Evolutionary conservation across 2,113 vertebrate species (phyloP), one percentile per base, ranked within the genome.

Genomic region (Turnix velox): DNA sequence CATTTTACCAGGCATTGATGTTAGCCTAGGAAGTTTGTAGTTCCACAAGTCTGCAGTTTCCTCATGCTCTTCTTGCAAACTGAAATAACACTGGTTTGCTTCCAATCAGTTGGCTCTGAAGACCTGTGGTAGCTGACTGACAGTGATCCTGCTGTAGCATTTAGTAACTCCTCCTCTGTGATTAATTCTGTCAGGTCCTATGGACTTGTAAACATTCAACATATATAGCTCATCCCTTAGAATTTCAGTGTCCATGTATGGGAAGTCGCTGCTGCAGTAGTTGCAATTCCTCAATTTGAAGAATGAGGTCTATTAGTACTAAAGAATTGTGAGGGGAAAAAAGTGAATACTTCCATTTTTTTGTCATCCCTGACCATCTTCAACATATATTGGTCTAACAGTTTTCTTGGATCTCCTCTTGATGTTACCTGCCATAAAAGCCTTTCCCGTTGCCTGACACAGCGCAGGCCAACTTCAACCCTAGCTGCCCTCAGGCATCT

Each of bases 321-420:
- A 30, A 49, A 61, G 31, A 48, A n/a, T n/a, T n/a, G 11, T 27
- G 31, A 62, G 43, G 9, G 8, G 37, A 75, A 63, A 55, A 24
- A 61, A 37, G 5, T 45, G 19, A 42, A 33, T 65, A 33, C 3
- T 7, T 61, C 30, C 4, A 0, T 6, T 63, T 37, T 48, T 72
- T 20, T 8, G 72, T 76, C 8, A 46, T 66, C 19, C 17, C 6
- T 84, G 58, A 33, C 0, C 1, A 16, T 16, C 18, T 84, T 35
- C 31, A 49, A 51, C 10, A 14, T 0, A 2, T 5, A n/a, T 39
- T 13, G 0, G 18, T n/a, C 37, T 39, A 40, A 51, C 19, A 16
- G 1, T 12, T 84, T 68, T 61, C 30, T 65, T 51, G 18, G n/a
- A 30, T 14, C 7, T 54, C 12, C 23, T 73, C 13, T 74, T 84